Conservation (phyloP, 1,140 invertebrate species). For the Hermetia illucens region DNA sequence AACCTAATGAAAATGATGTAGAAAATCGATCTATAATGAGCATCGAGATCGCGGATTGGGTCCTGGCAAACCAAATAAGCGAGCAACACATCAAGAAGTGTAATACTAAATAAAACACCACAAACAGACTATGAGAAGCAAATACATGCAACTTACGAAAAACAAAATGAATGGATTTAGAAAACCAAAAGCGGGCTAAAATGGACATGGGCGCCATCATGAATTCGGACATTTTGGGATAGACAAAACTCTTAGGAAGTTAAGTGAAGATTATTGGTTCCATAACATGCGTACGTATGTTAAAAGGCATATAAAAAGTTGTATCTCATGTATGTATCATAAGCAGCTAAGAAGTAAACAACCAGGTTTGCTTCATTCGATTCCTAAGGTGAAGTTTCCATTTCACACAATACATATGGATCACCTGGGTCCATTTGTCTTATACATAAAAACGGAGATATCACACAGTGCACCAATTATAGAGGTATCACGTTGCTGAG, state of each 20-base stretch:
- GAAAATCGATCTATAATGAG: background rate
- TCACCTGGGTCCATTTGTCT: slow-evolving; percentile 14
- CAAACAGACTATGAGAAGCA: background rate
- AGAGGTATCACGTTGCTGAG: too few species aligned
- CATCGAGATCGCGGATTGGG: background rate
- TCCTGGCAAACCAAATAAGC: background rate
- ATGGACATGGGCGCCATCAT: background rate
- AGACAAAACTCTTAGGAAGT: background rate
- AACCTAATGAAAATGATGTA: background rate
- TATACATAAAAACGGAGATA: too few species aligned
- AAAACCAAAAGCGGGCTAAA: background rate
- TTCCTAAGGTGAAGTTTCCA: slow-evolving; percentile 10
- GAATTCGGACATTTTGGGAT: background rate
- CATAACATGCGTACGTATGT: slow-evolving; percentile 5
- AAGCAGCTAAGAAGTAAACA: background rate
- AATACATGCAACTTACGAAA: background rate
- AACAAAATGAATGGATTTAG: background rate
- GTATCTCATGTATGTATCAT: background rate
- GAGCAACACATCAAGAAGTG: background rate
- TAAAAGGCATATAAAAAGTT: background rate
- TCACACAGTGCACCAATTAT: too few species aligned
- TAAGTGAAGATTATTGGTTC: slow-evolving; percentile 11
- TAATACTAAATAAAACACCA: background rate
- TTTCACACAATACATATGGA: slow-evolving; percentile 13
- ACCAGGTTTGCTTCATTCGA: slow-evolving; percentile 11